phyloP scores from a whole-genome alignment of 2,113 vertebrate species.

The Diadophis punctatus region DNA sequence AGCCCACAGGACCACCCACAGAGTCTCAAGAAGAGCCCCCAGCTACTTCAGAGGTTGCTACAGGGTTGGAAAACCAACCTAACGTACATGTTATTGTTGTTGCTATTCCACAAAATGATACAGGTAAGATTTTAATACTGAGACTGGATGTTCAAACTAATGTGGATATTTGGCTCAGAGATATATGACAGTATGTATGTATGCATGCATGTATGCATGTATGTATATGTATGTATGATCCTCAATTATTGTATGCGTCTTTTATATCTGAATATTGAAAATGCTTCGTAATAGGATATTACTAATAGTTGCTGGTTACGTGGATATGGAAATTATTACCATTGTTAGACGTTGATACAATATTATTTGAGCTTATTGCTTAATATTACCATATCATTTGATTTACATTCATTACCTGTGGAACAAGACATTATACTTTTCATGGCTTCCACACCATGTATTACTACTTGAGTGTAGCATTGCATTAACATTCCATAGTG shows the following conservation, averaged over 20 bases:
- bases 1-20: conserved; percentile 58
- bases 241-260: conserved; percentile 29
- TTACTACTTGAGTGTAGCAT: conserved; percentile 68
- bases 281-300: conserved; percentile 37
- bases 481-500: conserved; percentile 74
- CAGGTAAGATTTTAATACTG: conserved; percentile 81
- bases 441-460: conserved; percentile 72
- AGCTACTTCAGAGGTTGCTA: conserved; percentile 58
- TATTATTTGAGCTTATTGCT: conserved; percentile 45
- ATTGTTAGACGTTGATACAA: background rate
- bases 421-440: conserved; percentile 70
- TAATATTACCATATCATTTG: conserved; percentile 57
- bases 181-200: background rate
- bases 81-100: conserved; percentile 78
- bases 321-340: conserved; percentile 5
- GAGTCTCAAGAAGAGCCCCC: conserved; percentile 58
- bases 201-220: too few species aligned
- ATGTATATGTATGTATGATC: too few species aligned
- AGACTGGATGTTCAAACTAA: conserved; percentile 47
- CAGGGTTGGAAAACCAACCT: conserved; percentile 51
- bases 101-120: conserved; percentile 74
- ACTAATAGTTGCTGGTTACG: conserved; percentile 41
- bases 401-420: conserved; percentile 60
- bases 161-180: conserved; percentile 50
- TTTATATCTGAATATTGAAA: conserved; percentile 34